Conservation (phyloP, 2,797 vertebrate genomes). For the Telmatherina bonti region DNA sequence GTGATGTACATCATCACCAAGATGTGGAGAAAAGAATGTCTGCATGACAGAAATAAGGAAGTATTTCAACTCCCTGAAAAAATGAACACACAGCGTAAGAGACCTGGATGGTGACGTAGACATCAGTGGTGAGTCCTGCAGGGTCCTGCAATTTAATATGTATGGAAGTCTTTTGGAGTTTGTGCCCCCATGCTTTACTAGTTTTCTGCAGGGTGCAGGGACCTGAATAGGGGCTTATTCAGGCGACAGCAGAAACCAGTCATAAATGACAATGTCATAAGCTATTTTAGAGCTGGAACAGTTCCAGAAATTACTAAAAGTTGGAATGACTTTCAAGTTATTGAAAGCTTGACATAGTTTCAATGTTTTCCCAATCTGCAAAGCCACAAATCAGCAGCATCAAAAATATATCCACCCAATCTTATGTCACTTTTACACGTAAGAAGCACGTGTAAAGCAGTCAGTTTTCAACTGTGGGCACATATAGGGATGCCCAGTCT, state of each 20-base stretch:
- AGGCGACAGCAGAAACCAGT: background rate
- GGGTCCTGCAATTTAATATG: background rate
- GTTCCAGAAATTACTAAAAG: background rate
- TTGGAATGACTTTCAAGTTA: background rate
- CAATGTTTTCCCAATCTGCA: background rate
- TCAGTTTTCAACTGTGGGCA: no score
- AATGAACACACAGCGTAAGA: background rate
- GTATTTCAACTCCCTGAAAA: background rate
- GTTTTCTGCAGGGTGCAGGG: background rate
- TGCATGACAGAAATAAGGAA: background rate
- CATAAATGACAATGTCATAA: background rate
- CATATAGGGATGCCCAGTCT: no score
- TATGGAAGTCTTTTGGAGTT: background rate
- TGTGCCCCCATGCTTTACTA: background rate
- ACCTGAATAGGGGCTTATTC: background rate
- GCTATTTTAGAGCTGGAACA: background rate
- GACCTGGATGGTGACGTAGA: background rate
- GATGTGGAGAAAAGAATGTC: background rate
- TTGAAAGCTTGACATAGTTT: background rate
- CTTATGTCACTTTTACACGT: background rate
- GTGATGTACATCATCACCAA: background rate
- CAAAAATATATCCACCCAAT: background rate
- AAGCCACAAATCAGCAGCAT: background rate
- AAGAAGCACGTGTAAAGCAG: no score
- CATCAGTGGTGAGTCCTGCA: constrained; percentile 2